These are phyloP conservation scores for Ditylenchus weischeri DNA, from an alignment of 2,888 invertebrate species.

Conservation along the genomic window DNA sequence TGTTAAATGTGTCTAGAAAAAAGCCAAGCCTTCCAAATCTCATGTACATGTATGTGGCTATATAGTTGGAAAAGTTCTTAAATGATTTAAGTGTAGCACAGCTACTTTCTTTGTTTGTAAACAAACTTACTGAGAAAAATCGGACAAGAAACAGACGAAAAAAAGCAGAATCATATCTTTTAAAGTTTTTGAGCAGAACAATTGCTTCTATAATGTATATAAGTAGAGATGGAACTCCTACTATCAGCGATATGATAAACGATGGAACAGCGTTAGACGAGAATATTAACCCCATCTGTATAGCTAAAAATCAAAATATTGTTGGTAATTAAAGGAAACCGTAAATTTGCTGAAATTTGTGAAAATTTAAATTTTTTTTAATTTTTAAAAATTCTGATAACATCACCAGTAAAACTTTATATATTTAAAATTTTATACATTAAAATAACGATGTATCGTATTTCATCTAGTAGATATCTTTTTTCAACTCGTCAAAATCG, in stretches of 20 bases:
- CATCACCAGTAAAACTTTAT: no score
- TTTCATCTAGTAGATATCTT: no score
- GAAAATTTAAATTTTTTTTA: no score
- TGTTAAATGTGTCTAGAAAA: not conserved
- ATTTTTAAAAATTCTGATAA: no score
- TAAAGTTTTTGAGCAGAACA: not conserved
- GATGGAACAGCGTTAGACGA: not conserved
- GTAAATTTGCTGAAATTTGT: no score
- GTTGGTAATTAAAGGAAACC: no score
- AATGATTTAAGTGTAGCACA: not conserved
- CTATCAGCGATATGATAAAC: not conserved
- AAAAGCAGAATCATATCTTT: not conserved
- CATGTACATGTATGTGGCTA: not conserved
- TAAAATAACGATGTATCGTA: no score
- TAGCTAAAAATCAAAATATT: no score
- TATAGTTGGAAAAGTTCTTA: not conserved
- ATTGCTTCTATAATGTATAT: not conserved
- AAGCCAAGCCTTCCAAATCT: constrained; percentile 1
- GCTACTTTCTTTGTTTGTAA: not conserved
- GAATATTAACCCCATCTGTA: no score
- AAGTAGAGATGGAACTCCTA: not conserved
- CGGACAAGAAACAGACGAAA: constrained; percentile 3
- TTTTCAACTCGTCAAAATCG: no score
- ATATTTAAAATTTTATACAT: no score
- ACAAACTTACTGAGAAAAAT: not conserved